Evolutionary conservation across 2,797 vertebrate genomes (phyloP), one percentile per base, ranked within the genome.

Genomic region (Alcedo atthis): DNA sequence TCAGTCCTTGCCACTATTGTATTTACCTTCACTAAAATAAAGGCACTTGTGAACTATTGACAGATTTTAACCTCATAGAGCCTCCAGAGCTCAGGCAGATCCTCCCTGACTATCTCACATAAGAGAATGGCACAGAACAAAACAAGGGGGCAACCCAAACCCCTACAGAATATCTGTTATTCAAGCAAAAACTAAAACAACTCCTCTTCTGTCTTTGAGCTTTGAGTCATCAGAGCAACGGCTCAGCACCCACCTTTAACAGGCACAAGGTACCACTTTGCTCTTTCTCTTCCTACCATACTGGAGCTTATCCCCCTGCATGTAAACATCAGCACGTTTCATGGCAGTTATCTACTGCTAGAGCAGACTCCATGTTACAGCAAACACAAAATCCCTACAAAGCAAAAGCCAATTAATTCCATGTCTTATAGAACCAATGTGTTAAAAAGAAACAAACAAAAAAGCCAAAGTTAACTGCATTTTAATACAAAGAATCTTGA

Each of bases 401-500:
- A 91, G 63, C 21, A 88, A 76, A 88, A 73, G 49, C 46, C 81
- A 94, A 81, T 78, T 76, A 81, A 86, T 5, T n/a, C 18, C n/a
- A 42, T 67, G 71, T 87, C 71, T 80, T 82, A 90, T 35, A 63
- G 8, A 77, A 89, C 21, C 42, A 24, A 64, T 43, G 53, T 54
- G 30, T 76, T 74, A 46, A 82, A 54, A 74, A 85, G 21, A 62
- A 86, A 64, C 14, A 82, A 61, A 81, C 61, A 78, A 78, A 45
- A 64, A 45, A 43, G 11, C 17, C 16, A 8, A 85, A 85, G 10
- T 49, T 85, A 89, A 93, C 71, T 89, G 49, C 37, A 35, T 75
- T 87, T 94, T 85, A 71, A 85, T 87, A 64, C n/a, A 87, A 90
- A 54, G 37, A 95, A 58, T 68, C 66, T 87, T 82, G 64, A 85